phyloP scores from a whole-genome alignment of 1,140 invertebrate species.

The Campoletis sonorensis region DNA sequence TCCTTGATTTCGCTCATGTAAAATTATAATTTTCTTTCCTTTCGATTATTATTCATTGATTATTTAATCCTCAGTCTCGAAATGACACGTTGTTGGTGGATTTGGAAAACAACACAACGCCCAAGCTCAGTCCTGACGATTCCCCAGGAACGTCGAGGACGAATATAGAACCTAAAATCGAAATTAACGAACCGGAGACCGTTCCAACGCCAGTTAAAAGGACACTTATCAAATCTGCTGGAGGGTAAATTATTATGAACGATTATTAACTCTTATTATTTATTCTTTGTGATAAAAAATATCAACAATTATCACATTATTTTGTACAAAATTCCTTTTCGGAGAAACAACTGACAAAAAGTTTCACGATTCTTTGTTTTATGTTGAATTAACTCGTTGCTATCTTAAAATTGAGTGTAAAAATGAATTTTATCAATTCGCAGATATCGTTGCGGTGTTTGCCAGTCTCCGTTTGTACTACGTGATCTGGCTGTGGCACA shows the following conservation, averaged over 20 bases:
- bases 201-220: constrained; percentile 61
- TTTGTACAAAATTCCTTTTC: no score
- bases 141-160: constrained; percentile 54
- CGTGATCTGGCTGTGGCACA: constrained; percentile 68
- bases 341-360: no score
- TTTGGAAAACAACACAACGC: constrained; percentile 55
- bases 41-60: background rate
- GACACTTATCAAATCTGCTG: constrained; percentile 64
- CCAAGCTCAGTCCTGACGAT: constrained; percentile 60
- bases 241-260: constrained; percentile 56
- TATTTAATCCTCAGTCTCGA: constrained; percentile 24
- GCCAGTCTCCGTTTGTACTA: constrained; percentile 67
- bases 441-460: constrained; percentile 69
- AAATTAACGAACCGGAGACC: constrained; percentile 60
- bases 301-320: no score
- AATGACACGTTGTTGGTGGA: constrained; percentile 50
- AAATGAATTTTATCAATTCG: constrained; percentile 41
- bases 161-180: constrained; percentile 60
- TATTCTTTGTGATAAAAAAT: constrained; percentile 35
- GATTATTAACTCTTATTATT: constrained; percentile 30
- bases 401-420: background rate
- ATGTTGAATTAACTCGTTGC: no score
- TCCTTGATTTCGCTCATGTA: background rate
- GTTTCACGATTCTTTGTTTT: no score
- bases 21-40: background rate